Evolutionary conservation across 2,888 invertebrate species (phyloP).

Genomic region (Erynnis tages): DNA sequence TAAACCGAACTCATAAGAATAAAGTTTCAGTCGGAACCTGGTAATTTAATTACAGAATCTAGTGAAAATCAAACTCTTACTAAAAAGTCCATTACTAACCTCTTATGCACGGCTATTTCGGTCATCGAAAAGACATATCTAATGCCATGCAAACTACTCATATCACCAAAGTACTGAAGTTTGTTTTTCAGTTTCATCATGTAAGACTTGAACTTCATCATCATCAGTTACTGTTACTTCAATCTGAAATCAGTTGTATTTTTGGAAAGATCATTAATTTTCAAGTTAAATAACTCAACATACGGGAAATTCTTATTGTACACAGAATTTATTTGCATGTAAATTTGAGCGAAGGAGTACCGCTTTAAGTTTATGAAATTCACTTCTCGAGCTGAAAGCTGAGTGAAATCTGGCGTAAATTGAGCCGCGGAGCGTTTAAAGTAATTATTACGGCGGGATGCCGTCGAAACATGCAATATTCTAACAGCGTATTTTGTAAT

Average conservation of each 20-base stretch:
- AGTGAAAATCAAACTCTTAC: no score
- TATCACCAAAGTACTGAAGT: conserved; percentile 58
- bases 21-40: no score
- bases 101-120: conserved; percentile 47
- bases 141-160: conserved; percentile 60
- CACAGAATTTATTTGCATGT: neutral
- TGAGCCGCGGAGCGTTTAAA: neutral
- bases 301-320: neutral
- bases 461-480: neutral
- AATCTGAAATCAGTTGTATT: neutral
- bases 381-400: neutral
- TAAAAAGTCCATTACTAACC: conserved; percentile 36
- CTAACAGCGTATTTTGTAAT: neutral
- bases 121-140: conserved; percentile 54
- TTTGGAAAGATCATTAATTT: neutral
- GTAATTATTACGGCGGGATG: conserved; percentile 10
- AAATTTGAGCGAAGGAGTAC: neutral
- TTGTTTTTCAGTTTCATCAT: conserved; percentile 42
- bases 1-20: neutral
- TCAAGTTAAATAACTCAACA: neutral
- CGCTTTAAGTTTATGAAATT: conserved; percentile 4
- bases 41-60: no score
- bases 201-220: neutral
- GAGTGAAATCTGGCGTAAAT: conserved; percentile 2
- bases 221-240: no score